Percentiles rank a stretch among this genome's conserved stretches.
Evolutionary conservation across 2,797 vertebrate species (phyloP).

Genomic region (Myotis planiceps): DNA sequence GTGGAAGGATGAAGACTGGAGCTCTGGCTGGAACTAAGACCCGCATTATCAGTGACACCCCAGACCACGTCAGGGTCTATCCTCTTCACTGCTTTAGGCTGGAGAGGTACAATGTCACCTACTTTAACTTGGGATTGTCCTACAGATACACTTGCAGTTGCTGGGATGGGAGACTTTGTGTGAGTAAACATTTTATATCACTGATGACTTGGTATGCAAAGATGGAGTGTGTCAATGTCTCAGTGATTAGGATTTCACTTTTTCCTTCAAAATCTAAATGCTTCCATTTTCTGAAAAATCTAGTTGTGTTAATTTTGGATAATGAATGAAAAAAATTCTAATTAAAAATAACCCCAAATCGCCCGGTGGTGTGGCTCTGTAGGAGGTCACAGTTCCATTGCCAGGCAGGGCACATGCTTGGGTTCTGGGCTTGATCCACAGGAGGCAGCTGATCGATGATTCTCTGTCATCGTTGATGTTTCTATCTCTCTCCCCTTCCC

Average conservation of each 20-base stretch:
- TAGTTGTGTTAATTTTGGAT: conserved; percentile 13
- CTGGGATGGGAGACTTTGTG: background rate
- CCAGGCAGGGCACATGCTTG: too few species aligned
- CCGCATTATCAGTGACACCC: background rate
- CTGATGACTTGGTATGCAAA: background rate
- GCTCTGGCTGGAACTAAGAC: background rate
- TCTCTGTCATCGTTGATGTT: too few species aligned
- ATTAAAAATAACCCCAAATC: conserved; percentile 32
- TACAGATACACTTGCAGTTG: background rate
- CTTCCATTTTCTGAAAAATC: conserved; percentile 29
- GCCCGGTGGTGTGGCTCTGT: too few species aligned
- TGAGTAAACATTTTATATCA: background rate
- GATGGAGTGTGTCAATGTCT: background rate
- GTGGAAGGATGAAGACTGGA: background rate
- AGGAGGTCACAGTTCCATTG: too few species aligned
- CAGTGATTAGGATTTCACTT: background rate
- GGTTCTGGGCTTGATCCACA: too few species aligned
- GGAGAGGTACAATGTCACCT: background rate
- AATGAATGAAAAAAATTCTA: background rate
- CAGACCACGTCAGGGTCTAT: background rate
- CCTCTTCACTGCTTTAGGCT: too few species aligned
- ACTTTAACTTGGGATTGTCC: background rate
- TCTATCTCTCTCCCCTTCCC: too few species aligned
- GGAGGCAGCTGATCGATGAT: too few species aligned
- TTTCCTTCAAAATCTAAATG: background rate